phyloP scores from a whole-genome alignment of 92 coral and sea anemone species.

The Palythoa grandiflora region DNA sequence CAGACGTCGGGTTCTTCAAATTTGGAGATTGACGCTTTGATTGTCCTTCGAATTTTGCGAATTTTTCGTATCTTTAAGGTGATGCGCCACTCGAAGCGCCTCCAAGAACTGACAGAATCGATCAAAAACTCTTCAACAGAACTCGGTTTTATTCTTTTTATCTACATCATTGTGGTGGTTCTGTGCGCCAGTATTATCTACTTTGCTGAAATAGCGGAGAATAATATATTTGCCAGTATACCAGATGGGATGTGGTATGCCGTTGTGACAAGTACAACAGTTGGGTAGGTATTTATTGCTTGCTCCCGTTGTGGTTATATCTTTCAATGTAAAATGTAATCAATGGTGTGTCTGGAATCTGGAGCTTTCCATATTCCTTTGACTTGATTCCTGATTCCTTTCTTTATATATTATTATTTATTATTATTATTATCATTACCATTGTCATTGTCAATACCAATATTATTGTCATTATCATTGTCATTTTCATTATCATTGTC shows the following conservation, averaged over 20 bases:
- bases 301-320: neutral
- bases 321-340: no score
- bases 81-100: slow-evolving; percentile 77
- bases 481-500: no score
- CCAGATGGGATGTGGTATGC: slow-evolving; percentile 97
- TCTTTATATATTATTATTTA: no score
- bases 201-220: slow-evolving; percentile 76
- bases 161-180: slow-evolving; percentile 75
- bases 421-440: no score
- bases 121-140: slow-evolving; percentile 80
- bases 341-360: no score
- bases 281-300: slow-evolving; percentile 66
- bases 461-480: no score
- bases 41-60: slow-evolving; percentile 73
- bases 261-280: slow-evolving; percentile 86
- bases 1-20: slow-evolving; percentile 41
- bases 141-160: slow-evolving; percentile 72
- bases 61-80: slow-evolving; percentile 84
- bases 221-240: slow-evolving; percentile 76
- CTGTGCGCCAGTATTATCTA: slow-evolving; percentile 82
- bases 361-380: no score
- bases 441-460: no score
- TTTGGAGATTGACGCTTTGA: slow-evolving; percentile 70
- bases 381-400: no score
- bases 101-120: slow-evolving; percentile 67